Percentiles rank a stretch among this genome's conserved stretches.
These are phyloP conservation scores for Oryzaephilus surinamensis DNA, from an alignment of 1,140 invertebrate species.

Conservation along the genomic window DNA sequence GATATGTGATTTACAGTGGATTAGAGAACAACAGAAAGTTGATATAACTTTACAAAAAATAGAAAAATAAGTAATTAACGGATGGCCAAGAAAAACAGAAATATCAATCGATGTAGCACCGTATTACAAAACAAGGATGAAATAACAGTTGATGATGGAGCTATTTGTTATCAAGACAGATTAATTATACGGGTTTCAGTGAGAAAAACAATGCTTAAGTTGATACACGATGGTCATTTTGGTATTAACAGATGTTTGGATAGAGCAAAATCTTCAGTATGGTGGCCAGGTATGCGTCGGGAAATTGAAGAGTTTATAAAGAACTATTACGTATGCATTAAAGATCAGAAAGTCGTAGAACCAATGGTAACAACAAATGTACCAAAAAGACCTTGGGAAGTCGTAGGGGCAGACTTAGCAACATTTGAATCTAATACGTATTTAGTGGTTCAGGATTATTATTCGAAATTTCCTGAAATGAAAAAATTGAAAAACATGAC, in stretches of 20 bases:
- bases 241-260: not conserved
- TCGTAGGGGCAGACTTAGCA: conserved; percentile 4
- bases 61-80: too few species aligned
- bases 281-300: conserved; percentile 3
- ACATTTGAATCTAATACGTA: not conserved
- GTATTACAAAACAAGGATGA: too few species aligned
- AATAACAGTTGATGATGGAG: too few species aligned
- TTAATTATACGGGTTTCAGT: too few species aligned
- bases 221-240: conserved; percentile 5
- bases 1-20: too few species aligned
- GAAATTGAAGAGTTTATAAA: conserved; percentile 1
- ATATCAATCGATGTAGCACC: too few species aligned
- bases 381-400: conserved; percentile 2
- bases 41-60: too few species aligned
- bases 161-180: too few species aligned
- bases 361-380: conserved; percentile 4
- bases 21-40: too few species aligned
- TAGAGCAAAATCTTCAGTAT: not conserved
- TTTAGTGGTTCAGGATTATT: conserved; percentile 7
- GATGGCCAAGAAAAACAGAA: too few species aligned
- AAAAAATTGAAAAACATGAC: conserved; percentile 2
- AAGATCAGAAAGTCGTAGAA: not conserved
- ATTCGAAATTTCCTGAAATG: conserved; percentile 6
- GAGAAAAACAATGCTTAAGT: too few species aligned
- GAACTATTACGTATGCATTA: conserved; percentile 1